These are phyloP conservation scores for Dimorphilus gyrociliatus DNA, from an alignment of 2,888 invertebrate genomes.

Conservation along the genomic window DNA sequence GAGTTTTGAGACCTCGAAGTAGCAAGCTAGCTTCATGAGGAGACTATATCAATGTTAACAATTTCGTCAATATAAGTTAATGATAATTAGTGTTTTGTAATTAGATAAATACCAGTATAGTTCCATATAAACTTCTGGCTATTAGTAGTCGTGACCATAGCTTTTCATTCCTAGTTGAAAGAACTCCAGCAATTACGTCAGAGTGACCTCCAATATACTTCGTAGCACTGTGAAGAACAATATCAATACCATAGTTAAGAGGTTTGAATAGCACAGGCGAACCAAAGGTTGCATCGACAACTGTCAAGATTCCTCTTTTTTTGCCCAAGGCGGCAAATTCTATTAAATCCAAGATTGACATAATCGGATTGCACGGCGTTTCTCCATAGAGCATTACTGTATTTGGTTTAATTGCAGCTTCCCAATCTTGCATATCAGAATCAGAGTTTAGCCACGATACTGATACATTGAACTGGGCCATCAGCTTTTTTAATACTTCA, in stretches of 20 bases:
- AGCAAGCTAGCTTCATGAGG: constrained; percentile 20
- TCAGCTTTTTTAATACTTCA: constrained; percentile 20
- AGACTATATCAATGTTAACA: constrained; percentile 11
- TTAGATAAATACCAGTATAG: constrained; percentile 16
- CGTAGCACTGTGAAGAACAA: constrained; percentile 33
- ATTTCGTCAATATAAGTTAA: too few relatives aligned
- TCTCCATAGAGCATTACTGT: constrained; percentile 34
- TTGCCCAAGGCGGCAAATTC: constrained; percentile 21
- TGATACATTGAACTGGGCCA: constrained; percentile 23
- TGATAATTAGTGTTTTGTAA: too few relatives aligned
- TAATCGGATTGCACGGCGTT: constrained; percentile 33
- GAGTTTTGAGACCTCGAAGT: constrained; percentile 63
- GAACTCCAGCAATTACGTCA: constrained; percentile 33
- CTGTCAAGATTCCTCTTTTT: constrained; percentile 14
- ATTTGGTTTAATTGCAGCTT: too few relatives aligned
- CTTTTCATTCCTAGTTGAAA: constrained; percentile 19
- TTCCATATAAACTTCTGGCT: constrained; percentile 18
- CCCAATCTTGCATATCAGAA: too few relatives aligned
- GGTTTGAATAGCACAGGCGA: constrained; percentile 28
- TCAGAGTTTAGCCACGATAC: constrained; percentile 16
- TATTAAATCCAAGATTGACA: constrained; percentile 29
- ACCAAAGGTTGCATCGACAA: constrained; percentile 35
- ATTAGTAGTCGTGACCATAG: constrained; percentile 21
- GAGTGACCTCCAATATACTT: constrained; percentile 38
- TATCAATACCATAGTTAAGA: constrained; percentile 29